Base-by-base conservation (phyloP, 2,888 invertebrate species). In the Arrhopalites spinosus region DNA sequence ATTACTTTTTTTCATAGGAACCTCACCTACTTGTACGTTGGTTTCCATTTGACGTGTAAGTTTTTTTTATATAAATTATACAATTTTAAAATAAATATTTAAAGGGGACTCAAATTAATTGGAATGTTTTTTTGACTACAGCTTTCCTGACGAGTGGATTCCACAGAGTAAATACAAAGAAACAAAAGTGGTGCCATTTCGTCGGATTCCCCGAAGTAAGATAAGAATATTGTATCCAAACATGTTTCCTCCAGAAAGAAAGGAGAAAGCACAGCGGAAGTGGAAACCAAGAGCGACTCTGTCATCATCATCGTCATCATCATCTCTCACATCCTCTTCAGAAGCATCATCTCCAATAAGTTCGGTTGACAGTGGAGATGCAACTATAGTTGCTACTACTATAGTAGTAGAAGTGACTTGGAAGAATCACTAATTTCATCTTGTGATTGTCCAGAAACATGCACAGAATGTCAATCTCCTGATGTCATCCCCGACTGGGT, bases 1-100 rank as follows among this genome's bases (percentile, higher is more conserved):
- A n/a, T n/a, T n/a, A n/a, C n/a, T n/a, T n/a, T n/a, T n/a, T n/a
- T n/a, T n/a, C n/a, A n/a, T n/a, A n/a, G n/a, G 88, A 87, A 84
- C 87, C 88, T 72, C 91, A 92, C 86, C 90, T 93, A 84, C 89
- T 93, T 74, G 87, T 95, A 79, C 90, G 91, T 63, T 96, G 95
- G 93, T 90, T 90, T 85, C 96, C 96, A 77, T 88, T 89, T 77
- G 89, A 94, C 86, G 91, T 96, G 96, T 96, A 88, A 92, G 94
- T 91, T 23, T 30, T 50, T 15, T 7, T 70, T 61, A 43, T 8
- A 67, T 25, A 23, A n/a, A 47, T 23, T 45, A 20, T 25, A 1
- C 66, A 15, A 53, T 63, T 45, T 30, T 1, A 47, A 36, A 63
- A 56, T 56, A 27, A 25, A 59, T 11, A 3, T 53, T 5, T 53